A percentile compares a stretch with the other conserved stretches of the same genome.
These are phyloP conservation scores for Diaperis boleti DNA, from an alignment of 2,888 invertebrate species.

Conservation along the genomic window DNA sequence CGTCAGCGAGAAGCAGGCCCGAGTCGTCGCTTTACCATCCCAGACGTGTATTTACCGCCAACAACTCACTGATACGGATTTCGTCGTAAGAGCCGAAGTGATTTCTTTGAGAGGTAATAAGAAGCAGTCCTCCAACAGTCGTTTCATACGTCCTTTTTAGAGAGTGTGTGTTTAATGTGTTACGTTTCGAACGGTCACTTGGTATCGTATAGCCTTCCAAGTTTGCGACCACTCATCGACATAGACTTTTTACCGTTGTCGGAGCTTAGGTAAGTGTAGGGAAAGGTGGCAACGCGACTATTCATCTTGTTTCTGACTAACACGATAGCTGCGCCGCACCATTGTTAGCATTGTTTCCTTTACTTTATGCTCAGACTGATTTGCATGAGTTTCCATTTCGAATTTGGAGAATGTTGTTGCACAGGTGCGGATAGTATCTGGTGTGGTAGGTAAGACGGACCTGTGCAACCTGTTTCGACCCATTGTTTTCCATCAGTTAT, in stretches of 20 bases:
- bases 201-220: conserved; percentile 94
- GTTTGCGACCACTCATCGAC: conserved; percentile 91
- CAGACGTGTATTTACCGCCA: conserved; percentile 95
- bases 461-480: conserved; percentile 33
- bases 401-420: conserved; percentile 32
- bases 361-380: conserved; percentile 46
- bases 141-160: conserved; percentile 67
- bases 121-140: not conserved
- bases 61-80: conserved; percentile 92
- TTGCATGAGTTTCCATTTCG: conserved; percentile 41
- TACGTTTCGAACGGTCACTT: conserved; percentile 96
- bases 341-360: conserved; percentile 55
- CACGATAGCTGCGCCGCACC: conserved; percentile 56
- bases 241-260: conserved; percentile 94
- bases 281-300: conserved; percentile 23
- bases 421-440: conserved; percentile 22
- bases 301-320: conserved; percentile 39
- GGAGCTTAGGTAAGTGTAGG: conserved; percentile 84
- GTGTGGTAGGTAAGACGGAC: conserved; percentile 4
- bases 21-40: conserved; percentile 93
- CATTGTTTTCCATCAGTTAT: too few species aligned
- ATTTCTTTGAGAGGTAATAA: conserved; percentile 87
- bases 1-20: conserved; percentile 94
- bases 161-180: conserved; percentile 93
- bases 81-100: conserved; percentile 94